Conservation (phyloP, 2,113 vertebrate species). For the Pseudorectes ferrugineus region DNA sequence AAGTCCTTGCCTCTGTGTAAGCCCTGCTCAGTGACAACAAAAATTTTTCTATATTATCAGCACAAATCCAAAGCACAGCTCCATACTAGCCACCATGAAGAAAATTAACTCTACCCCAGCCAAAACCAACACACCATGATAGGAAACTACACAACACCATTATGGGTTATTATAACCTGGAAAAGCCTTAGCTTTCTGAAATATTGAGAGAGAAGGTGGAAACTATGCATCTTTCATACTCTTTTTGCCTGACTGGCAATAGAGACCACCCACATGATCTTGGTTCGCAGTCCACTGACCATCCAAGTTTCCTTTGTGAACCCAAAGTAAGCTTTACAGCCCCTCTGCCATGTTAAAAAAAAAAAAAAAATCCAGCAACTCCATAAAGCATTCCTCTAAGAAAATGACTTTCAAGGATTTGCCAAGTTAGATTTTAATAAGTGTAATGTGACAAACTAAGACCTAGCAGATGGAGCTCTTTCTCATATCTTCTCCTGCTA, state of each 20-base stretch:
- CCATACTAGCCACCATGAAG: neutral
- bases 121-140: neutral
- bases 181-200: neutral
- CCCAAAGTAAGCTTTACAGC: neutral
- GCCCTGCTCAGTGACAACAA: neutral
- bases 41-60: neutral
- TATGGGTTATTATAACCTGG: neutral
- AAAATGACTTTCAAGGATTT: neutral
- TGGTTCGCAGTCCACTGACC: neutral
- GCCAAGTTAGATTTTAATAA: neutral
- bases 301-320: neutral
- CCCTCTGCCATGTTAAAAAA: neutral
- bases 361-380: conserved; percentile 14
- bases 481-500: neutral
- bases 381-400: neutral
- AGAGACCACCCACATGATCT: neutral
- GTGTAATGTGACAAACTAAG: neutral
- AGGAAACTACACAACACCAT: neutral
- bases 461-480: neutral
- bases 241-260: conserved; percentile 22
- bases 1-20: neutral
- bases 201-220: neutral
- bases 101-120: neutral
- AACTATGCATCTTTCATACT: neutral
- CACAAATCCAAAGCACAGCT: neutral